These are phyloP conservation scores for Trachymyrmex septentrionalis DNA, from an alignment of 1,140 invertebrate genomes.

Conservation along the genomic window DNA sequence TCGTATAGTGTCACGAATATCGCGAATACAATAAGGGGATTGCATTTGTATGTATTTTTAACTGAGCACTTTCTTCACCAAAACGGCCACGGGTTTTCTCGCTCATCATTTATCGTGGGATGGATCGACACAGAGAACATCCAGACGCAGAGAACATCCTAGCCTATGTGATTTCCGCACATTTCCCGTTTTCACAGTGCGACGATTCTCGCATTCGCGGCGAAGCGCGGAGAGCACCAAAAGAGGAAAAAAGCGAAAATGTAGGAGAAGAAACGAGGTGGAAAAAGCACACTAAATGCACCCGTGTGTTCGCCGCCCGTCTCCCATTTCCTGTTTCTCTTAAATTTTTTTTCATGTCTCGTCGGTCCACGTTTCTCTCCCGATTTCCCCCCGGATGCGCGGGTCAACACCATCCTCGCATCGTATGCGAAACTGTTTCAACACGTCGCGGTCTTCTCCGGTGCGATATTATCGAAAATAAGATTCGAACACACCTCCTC, in stretches of 20 bases:
- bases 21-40: background rate
- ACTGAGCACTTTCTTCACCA: constrained; percentile 51
- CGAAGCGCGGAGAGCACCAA: background rate
- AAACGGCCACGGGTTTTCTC: background rate
- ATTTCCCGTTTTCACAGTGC: constrained; percentile 13
- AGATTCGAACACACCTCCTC: constrained; percentile 85
- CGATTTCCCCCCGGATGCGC: constrained; percentile 28
- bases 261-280: background rate
- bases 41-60: background rate
- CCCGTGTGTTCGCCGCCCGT: background rate
- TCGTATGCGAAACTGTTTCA: constrained; percentile 15
- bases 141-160: constrained; percentile 25
- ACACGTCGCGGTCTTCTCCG: constrained; percentile 19
- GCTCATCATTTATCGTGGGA: background rate
- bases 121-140: constrained; percentile 10
- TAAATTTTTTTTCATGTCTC: background rate
- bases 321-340: background rate
- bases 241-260: background rate
- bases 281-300: constrained; percentile 23
- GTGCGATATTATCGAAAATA: constrained; percentile 72
- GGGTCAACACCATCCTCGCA: constrained; percentile 27
- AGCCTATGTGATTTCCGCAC: constrained; percentile 19
- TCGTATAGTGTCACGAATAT: constrained; percentile 1
- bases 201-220: constrained; percentile 13
- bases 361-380: constrained; percentile 12